These are phyloP conservation scores for Ectropis crepuscularia DNA, from an alignment of 2,888 invertebrate genomes.

Conservation along the genomic window DNA sequence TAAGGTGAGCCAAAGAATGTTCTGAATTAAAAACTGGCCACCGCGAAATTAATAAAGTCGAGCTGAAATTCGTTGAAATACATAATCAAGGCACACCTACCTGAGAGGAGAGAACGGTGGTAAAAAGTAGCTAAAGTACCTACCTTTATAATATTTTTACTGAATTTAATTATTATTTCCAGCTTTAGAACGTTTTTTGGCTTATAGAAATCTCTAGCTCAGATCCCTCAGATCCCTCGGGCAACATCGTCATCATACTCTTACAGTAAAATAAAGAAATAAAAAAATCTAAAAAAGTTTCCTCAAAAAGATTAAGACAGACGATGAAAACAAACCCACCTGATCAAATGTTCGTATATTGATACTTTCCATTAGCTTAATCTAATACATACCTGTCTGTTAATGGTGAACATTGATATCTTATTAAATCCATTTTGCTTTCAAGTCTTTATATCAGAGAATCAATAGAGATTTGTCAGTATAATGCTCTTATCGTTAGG, in stretches of 20 bases:
- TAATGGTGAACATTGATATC: background rate
- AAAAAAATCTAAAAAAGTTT: too few relatives aligned
- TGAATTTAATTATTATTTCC: background rate
- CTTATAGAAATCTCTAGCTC: too few relatives aligned
- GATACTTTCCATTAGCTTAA: background rate
- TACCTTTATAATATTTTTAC: background rate
- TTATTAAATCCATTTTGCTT: conserved; percentile 29
- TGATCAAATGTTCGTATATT: too few relatives aligned
- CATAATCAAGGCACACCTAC: background rate
- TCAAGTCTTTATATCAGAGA: conserved; percentile 27
- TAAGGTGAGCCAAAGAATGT: background rate
- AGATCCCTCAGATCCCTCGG: too few relatives aligned
- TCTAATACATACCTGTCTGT: conserved; percentile 16
- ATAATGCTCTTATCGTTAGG: conserved; percentile 52
- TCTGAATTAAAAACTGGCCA: conserved; percentile 11
- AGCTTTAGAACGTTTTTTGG: too few relatives aligned
- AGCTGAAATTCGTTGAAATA: conserved; percentile 3
- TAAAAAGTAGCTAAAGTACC: background rate
- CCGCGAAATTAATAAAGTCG: conserved; percentile 9
- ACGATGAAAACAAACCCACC: too few relatives aligned
- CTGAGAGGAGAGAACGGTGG: background rate
- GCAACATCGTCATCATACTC: too few relatives aligned
- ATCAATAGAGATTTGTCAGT: conserved; percentile 44
- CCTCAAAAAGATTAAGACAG: too few relatives aligned
- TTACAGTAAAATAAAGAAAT: too few relatives aligned